These are phyloP conservation scores for Rhopilema esculentum DNA, from an alignment of 30 jellyfish, hydroid and myxozoan species.

Conservation along the genomic window DNA sequence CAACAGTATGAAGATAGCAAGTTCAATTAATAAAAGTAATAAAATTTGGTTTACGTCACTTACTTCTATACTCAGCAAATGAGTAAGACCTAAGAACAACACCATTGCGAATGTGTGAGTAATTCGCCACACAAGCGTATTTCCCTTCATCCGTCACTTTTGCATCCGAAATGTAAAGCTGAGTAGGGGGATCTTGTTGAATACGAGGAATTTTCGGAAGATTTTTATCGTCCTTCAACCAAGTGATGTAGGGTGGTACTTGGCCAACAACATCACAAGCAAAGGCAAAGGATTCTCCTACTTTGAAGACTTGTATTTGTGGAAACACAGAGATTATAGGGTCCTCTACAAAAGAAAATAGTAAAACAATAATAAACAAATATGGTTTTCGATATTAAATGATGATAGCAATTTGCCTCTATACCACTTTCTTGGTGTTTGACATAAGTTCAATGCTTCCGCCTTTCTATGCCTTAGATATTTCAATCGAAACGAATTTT, in stretches of 20 bases:
- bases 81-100: conserved; percentile 39
- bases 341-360: conserved; percentile 44
- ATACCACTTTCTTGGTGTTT: no score
- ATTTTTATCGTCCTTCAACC: conserved; percentile 64
- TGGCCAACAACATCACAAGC: conserved; percentile 75
- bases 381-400: no score
- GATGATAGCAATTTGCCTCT: no score
- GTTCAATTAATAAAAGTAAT: background rate
- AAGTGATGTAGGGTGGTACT: conserved; percentile 47
- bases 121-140: conserved; percentile 75
- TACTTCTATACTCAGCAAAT: conserved; percentile 55
- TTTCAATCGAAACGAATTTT: no score
- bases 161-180: conserved; percentile 38
- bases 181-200: conserved; percentile 15
- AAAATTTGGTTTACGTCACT: background rate
- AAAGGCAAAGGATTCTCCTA: conserved; percentile 58
- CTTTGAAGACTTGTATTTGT: conserved; percentile 44
- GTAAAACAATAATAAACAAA: no score
- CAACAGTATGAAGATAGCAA: background rate
- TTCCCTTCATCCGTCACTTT: conserved; percentile 60
- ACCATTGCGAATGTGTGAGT: conserved; percentile 49
- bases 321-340: conserved; percentile 63
- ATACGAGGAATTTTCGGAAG: conserved; percentile 13
- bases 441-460: no score
- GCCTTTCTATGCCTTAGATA: no score